Evolutionary conservation across 1,140 invertebrate genomes (phyloP), one percentile per base, ranked within the genome.

Genomic region (Chrysoperla carnea): DNA sequence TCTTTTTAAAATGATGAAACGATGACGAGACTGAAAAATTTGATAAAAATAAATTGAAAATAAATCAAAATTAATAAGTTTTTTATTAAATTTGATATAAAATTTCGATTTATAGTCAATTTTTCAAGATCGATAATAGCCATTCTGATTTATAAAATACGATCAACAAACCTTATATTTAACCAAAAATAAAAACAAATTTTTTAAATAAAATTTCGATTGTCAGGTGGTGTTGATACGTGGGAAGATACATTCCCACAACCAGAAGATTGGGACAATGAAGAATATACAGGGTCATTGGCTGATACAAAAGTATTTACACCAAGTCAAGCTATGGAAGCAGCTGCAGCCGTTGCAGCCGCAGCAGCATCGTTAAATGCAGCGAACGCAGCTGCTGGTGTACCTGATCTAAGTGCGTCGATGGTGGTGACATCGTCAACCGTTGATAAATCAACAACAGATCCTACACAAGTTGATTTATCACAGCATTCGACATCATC

Each of bases 241-340:
- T 60, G 61, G 57, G 61, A 60, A 28, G 60, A 63, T 43, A 58
- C 55, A 33, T 70, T 70, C 51, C 69, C 68, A 52, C 66, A 72
- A 27, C 59, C 65, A 9, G 67, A 76, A 53, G 84, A 89, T 63
- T 93, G 89, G 90, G 88, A 89, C 60, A 89, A 90, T 55, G 89
- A 93, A 63, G 87, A 91, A 56, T 94, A 91, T 66, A 88, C 86
- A 8, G 88, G 88, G 43, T 90, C 84, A 46, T 67, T 93, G 42
- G 81, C 86, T 42, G 90, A 94, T 56, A 90, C 84, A n/a, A 93
- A 93, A 69, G 89, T 95, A 39, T 90, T 90, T 54, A 89, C 84
- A 29, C 78, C 84, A 23, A 84, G 80, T 45, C 48, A 56, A 45
- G 52, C 56, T 35, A 48, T 39, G 15, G 60, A 63, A 43, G 38